Base-by-base conservation (phyloP, 1,140 invertebrate genomes). In the Thaumatotibia leucotreta region DNA sequence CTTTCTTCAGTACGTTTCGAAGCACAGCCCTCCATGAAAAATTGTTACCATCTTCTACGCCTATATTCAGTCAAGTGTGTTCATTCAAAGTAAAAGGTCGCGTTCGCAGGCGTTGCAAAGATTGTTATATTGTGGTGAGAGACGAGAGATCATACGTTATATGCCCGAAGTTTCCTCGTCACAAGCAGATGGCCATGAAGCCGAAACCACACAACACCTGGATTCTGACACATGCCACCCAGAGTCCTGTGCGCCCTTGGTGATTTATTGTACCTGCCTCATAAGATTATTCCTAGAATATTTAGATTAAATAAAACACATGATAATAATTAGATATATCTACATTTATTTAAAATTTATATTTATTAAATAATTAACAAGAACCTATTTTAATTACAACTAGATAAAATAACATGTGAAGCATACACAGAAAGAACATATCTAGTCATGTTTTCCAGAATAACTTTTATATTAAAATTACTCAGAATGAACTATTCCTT, bases 101-200 rank as follows among this genome's bases (percentile, higher is more conserved):
- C 10, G 79, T 89, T 24, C 71, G 77, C 4, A 77, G 85, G 62
- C 84, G 96, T 29, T 97, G 96, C 78, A 95, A 94, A 83, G 94
- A 95, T 73, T 97, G 96, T 77, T 96, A 95, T 75, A 93, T 96
- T 79, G 93, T 96, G 10, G 89, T 92, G 39, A 88, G 94, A 63
- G 92, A 96, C 79, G 93, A 95, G 67, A 91, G 95, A 32, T 77
- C 94, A 69, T 96, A 94, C 87, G 93, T 96, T 50, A 93, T 95
- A 61, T 97, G 96, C 76, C 93, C 94, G 72, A 94, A 92, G 20
- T 93, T 95, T 82, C 94, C 94, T 33, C 89, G 96, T 62, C 96
- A 97, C 75, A 97, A 97, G 76, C 96, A 97, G 91, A 95, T 94
- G 92, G 84, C 93, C 24, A 95, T 93, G 86, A 92, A 93, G 63